Base-by-base conservation (phyloP, 2,797 vertebrate genomes). In the Carcharodon carcharias region DNA sequence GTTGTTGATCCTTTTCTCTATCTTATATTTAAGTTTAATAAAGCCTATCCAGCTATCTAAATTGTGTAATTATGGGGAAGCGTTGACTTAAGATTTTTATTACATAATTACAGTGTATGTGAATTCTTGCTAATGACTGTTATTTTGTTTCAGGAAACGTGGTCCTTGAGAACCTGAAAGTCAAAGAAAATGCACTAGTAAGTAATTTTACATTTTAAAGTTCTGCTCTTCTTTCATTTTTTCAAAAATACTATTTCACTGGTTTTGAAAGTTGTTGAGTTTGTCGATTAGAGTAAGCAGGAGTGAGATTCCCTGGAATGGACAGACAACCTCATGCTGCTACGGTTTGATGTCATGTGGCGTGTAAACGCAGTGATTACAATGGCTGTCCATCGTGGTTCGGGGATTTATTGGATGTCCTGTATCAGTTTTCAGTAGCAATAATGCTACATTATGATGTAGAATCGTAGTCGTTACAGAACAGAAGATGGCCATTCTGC, bases 141-240 rank as follows among this genome's bases (percentile, higher is more conserved):
- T 67, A 95, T 35, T 92, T 96, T 96, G 96, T 93, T 97, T 80
- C 96, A 99, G 99, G 99, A 97, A 99, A 99, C 97, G 99, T 99
- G 95, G 98, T 99, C 3, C 98, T 99, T 92, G 99, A 99, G 97
- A 99, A 99, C 96, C 97, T 99, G 80, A 98, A 97, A 97, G 99
- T 99, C 96, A 99, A 99, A 97, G 99, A 99, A 97, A 99, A 99
- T 96, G 99, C 99, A n/a, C 97, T 99, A 98, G 99, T 99, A 97
- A 98, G 99, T 97, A 96, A 67, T 50, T 91, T 96, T 61, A n/a
- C 21, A 61, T 54, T 61, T 35, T 63, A 18, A 54, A 7, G 8
- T 58, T 91, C 35, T 65, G 40, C 35, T 65, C 21, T 58, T 63
- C n/a, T 26, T n/a, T 11, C 9, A 18, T 54, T 96, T 58, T 80